Base-by-base conservation (phyloP, 2,888 invertebrate genomes). In the Cryptocephalus moraei region DNA sequence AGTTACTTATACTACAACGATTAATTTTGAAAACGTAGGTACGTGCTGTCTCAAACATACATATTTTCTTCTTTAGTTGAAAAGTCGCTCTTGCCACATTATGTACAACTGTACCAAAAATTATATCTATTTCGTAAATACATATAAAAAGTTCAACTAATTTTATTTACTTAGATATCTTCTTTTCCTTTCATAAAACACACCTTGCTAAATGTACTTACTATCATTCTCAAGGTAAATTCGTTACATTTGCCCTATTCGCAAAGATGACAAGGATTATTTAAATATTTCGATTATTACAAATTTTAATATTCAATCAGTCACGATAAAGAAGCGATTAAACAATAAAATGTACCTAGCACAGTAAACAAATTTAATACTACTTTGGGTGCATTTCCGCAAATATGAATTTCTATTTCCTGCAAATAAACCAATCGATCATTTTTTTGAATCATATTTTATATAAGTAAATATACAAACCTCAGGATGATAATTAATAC, bases 401-500 rank as follows among this genome's bases (percentile, higher is more conserved):
- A 81, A 32, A 80, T 77, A 56, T 74, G 77, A 56, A 82, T 82
- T 65, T 80, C 81, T 55, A 78, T 81, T 73, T 81, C 81, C 81
- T 81, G 66, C 33, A 70, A 67, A 49, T 47, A 34, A 12, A 42
- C 14, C 9, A 13, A 12, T 11, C 2, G 9, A 41, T 42, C 11
- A 32, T 46, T 41, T 9, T 10, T 39, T 31, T 33, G 12, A 33
- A 10, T 34, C 42, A 32, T 41, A 14, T 45, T 9, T 36, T 34
- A 6, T 43, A 8, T 22, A 41, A 4, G n/a, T 8, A n/a, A n/a
- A n/a, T n/a, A n/a, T n/a, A n/a, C 11, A n/a, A 41, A 82, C 88
- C 75, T 91, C 89, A 6, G 90, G 90, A 69, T 91, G 91, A 70
- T 91, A 91, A 57, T 86, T 90, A 68, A 89, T 86, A 73, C 91